Percentiles rank a stretch among this genome's conserved stretches.
phyloP scores from a whole-genome alignment of 64 coral and sea anemone genomes.

The Acropora yongei region DNA sequence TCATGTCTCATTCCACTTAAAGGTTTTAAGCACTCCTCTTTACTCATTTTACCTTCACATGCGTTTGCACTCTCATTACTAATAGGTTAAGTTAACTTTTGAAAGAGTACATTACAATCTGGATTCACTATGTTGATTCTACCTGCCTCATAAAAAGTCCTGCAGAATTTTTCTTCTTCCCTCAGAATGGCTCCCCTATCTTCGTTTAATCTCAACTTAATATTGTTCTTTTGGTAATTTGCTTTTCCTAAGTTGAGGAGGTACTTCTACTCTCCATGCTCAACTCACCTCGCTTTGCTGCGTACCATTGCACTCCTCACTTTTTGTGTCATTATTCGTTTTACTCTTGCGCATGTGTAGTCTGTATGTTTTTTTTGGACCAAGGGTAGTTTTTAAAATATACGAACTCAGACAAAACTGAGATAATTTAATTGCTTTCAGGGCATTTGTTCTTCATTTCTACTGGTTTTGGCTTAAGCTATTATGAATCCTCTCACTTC shows the following conservation, averaged over 20 bases:
- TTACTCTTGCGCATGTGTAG: neutral
- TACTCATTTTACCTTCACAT: too few species aligned
- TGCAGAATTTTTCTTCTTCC: too few species aligned
- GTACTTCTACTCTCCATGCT: constrained; percentile 12
- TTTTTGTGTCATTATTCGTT: constrained; percentile 1
- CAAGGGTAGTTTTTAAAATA: neutral
- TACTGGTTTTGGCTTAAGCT: neutral
- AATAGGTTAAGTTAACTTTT: too few species aligned
- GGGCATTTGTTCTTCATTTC: neutral
- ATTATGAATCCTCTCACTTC: constrained; percentile 23
- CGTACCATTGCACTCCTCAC: neutral
- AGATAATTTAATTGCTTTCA: constrained; percentile 2
- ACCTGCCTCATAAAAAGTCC: too few species aligned
- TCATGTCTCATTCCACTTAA: too few species aligned
- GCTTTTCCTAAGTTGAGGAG: constrained; percentile 9
- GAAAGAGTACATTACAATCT: too few species aligned
- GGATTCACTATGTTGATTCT: too few species aligned
- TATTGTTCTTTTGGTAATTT: too few species aligned
- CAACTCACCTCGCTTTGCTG: constrained; percentile 14
- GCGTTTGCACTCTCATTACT: too few species aligned
- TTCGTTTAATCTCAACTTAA: too few species aligned
- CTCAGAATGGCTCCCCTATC: too few species aligned
- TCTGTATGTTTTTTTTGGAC: neutral
- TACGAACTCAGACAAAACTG: neutral
- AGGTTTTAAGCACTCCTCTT: too few species aligned